Percentiles rank a stretch among this genome's conserved stretches.
Conservation (phyloP, 1,140 invertebrate species). For the Antheraea mylitta region DNA sequence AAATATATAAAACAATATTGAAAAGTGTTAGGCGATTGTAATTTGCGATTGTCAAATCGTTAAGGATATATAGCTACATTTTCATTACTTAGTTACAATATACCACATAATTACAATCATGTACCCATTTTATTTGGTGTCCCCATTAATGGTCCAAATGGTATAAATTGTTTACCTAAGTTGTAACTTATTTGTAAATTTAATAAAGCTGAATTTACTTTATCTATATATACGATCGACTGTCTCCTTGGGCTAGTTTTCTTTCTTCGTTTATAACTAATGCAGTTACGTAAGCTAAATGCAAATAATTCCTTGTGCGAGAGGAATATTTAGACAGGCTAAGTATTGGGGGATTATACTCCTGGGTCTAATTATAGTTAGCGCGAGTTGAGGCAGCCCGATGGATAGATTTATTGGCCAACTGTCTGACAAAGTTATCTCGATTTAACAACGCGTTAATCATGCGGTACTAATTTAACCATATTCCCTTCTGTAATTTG, state of each 20-base stretch:
- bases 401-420: constrained; percentile 12
- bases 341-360: constrained; percentile 2
- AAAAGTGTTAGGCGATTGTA: too few species aligned
- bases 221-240: neutral
- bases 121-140: too few species aligned
- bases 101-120: too few species aligned
- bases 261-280: neutral
- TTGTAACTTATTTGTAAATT: neutral
- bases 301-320: constrained; percentile 2
- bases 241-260: neutral
- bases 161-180: too few species aligned
- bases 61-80: too few species aligned
- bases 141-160: too few species aligned
- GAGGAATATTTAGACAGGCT: neutral
- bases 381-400: neutral
- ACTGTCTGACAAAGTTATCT: constrained; percentile 11
- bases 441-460: constrained; percentile 1
- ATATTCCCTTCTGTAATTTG: neutral
- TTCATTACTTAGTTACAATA: too few species aligned
- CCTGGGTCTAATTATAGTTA: constrained; percentile 8
- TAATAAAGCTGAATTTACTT: too few species aligned
- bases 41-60: too few species aligned
- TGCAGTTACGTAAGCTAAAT: neutral
- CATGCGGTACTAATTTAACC: neutral
- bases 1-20: too few species aligned